These are phyloP conservation scores for Catajapyx aquilonaris DNA, from an alignment of 1,140 invertebrate genomes.

Conservation along the genomic window DNA sequence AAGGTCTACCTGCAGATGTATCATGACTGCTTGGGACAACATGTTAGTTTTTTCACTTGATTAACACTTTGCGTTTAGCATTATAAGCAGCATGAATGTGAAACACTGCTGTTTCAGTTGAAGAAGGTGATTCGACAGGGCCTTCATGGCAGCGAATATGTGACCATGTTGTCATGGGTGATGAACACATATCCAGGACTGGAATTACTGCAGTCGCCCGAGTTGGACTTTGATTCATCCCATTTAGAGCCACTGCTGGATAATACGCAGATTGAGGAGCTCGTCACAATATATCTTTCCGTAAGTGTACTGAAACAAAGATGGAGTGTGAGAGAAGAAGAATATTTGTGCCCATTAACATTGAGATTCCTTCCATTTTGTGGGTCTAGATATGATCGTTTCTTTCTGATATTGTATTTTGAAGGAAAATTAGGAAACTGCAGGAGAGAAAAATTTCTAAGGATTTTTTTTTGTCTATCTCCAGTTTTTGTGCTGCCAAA, in stretches of 20 bases:
- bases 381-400: too few relatives aligned
- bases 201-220: constrained; percentile 71
- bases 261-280: constrained; percentile 43
- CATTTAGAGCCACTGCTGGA: constrained; percentile 49
- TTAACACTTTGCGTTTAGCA: constrained; percentile 2
- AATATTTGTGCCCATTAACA: too few relatives aligned
- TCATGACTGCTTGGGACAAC: constrained; percentile 3
- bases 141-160: constrained; percentile 89
- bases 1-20: not conserved
- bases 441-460: too few relatives aligned
- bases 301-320: not conserved
- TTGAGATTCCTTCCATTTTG: constrained; percentile 3
- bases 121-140: constrained; percentile 69
- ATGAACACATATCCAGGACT: constrained; percentile 61
- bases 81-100: constrained; percentile 6
- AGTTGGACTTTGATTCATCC: constrained; percentile 57
- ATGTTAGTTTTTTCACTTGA: constrained; percentile 1
- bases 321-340: constrained; percentile 4
- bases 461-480: too few relatives aligned
- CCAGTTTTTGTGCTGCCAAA: too few relatives aligned
- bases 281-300: too few relatives aligned
- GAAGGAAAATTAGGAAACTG: too few relatives aligned
- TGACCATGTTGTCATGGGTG: constrained; percentile 82
- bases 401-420: too few relatives aligned
- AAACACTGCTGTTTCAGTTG: too few relatives aligned